Percentiles rank a stretch among this genome's conserved stretches.
These are phyloP conservation scores for Psilanteris sp. DNA, from an alignment of 1,140 invertebrate species.

Conservation along the genomic window DNA sequence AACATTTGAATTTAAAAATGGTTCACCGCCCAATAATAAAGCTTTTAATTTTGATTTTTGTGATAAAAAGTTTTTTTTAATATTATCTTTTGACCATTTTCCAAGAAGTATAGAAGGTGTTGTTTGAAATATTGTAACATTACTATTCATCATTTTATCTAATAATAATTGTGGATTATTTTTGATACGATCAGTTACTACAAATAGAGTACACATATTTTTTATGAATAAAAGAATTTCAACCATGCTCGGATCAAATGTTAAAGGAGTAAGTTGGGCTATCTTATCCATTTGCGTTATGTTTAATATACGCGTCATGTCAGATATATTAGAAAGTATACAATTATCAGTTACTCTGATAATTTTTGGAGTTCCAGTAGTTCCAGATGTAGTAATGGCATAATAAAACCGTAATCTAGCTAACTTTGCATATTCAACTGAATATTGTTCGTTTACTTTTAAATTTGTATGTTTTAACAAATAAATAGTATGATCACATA, in stretches of 20 bases:
- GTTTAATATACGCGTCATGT: slow-evolving; percentile 81
- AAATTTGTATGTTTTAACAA: slow-evolving; percentile 52
- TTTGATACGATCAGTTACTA: slow-evolving; percentile 81
- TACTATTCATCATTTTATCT: slow-evolving; percentile 73
- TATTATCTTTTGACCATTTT: slow-evolving; percentile 79
- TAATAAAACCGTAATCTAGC: slow-evolving; percentile 77
- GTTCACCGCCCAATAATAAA: slow-evolving; percentile 84
- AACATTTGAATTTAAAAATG: slow-evolving; percentile 78
- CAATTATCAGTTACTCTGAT: slow-evolving; percentile 83
- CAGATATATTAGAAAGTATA: slow-evolving; percentile 83
- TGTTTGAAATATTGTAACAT: slow-evolving; percentile 86
- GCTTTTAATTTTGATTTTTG: slow-evolving; percentile 79
- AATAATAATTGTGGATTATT: slow-evolving; percentile 77
- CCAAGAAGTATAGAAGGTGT: slow-evolving; percentile 87
- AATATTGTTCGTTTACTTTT: slow-evolving; percentile 8
- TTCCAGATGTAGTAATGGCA: slow-evolving; percentile 84
- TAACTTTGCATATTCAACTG: slow-evolving; percentile 11
- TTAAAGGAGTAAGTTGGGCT: slow-evolving; percentile 86
- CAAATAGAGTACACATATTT: slow-evolving; percentile 83
- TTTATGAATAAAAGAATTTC: slow-evolving; percentile 86
- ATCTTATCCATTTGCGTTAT: slow-evolving; percentile 83
- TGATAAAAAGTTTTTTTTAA: slow-evolving; percentile 82
- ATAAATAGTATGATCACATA: slow-evolving; percentile 57
- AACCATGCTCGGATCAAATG: slow-evolving; percentile 90
- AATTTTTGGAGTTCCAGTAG: slow-evolving; percentile 83